Evolutionary conservation across 2,888 invertebrate species (phyloP).

Genomic region (Pristionchus mayeri): DNA sequence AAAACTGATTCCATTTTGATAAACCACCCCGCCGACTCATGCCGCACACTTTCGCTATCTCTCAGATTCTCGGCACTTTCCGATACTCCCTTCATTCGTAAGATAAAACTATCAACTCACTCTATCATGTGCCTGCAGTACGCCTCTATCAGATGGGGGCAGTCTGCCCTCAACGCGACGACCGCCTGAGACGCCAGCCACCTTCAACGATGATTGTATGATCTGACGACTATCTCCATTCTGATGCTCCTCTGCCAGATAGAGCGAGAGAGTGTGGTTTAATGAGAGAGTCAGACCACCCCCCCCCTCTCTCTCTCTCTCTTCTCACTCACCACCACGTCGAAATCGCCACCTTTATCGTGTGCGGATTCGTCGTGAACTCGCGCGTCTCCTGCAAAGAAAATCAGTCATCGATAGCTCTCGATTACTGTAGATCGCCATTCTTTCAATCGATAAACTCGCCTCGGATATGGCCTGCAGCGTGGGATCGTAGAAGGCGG

Average conservation of each 20-base stretch:
- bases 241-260: too few relatives aligned
- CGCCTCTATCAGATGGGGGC: not conserved
- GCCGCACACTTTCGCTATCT: not conserved
- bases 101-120: not conserved
- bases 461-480: not conserved
- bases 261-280: too few relatives aligned
- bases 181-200: not conserved
- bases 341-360: not conserved
- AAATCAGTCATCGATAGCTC: not conserved
- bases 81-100: not conserved
- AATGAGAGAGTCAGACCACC: too few relatives aligned
- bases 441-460: too few relatives aligned
- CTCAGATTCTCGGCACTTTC: not conserved
- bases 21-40: not conserved
- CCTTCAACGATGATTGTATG: not conserved
- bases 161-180: not conserved
- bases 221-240: too few relatives aligned
- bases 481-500: not conserved
- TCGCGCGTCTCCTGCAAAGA: not conserved
- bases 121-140: not conserved
- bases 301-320: too few relatives aligned
- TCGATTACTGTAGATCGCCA: not conserved
- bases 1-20: too few relatives aligned
- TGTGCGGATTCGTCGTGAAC: not conserved
- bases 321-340: conserved; percentile 28